These are phyloP conservation scores for Mythimna lalbum DNA, from an alignment of 2,888 invertebrate genomes.

Conservation along the genomic window DNA sequence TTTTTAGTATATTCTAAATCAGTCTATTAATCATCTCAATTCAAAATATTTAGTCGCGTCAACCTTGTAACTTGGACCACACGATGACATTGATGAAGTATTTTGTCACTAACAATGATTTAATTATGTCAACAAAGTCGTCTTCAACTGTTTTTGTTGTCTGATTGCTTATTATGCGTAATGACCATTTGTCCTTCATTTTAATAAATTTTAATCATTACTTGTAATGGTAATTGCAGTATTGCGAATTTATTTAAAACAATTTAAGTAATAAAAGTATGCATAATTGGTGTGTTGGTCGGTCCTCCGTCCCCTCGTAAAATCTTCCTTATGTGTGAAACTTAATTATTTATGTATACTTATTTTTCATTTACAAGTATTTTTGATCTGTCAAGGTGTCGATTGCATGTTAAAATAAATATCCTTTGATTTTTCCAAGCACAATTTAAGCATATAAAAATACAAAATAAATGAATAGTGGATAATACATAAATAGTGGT, in stretches of 20 bases:
- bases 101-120: constrained; percentile 71
- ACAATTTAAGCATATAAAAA: too few relatives aligned
- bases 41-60: constrained; percentile 4
- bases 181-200: constrained; percentile 49
- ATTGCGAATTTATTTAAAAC: constrained; percentile 22
- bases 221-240: constrained; percentile 18
- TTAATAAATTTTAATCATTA: constrained; percentile 42
- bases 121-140: constrained; percentile 69
- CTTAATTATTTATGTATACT: too few relatives aligned
- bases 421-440: too few relatives aligned
- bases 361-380: not conserved
- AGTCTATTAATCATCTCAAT: constrained; percentile 8
- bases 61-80: constrained; percentile 47
- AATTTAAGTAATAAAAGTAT: not conserved
- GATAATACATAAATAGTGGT: too few relatives aligned
- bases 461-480: too few relatives aligned
- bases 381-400: not conserved
- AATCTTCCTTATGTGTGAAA: too few relatives aligned
- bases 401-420: too few relatives aligned
- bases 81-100: constrained; percentile 61
- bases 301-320: too few relatives aligned
- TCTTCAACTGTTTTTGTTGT: constrained; percentile 56
- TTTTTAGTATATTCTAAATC: not conserved
- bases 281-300: not conserved
- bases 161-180: constrained; percentile 62